Conservation (phyloP, 2,888 invertebrate species). For the Rhagonycha fulva region DNA sequence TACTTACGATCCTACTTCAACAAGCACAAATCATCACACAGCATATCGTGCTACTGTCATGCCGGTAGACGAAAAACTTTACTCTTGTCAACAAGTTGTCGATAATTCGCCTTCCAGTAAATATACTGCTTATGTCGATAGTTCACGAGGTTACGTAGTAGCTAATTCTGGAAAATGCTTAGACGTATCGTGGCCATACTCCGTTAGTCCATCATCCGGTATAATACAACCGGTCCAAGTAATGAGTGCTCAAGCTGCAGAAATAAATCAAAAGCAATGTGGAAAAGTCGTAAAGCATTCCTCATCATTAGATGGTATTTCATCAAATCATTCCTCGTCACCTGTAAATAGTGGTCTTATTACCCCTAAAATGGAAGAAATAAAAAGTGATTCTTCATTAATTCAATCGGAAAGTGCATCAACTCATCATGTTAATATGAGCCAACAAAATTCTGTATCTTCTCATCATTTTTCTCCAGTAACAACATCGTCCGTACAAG, state of each 20-base stretch:
- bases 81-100: conserved; percentile 63
- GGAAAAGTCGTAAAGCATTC: conserved; percentile 49
- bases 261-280: conserved; percentile 44
- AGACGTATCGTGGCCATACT: conserved; percentile 58
- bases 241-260: conserved; percentile 47
- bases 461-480: conserved; percentile 53
- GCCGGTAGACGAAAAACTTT: conserved; percentile 63
- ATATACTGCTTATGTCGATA: conserved; percentile 63
- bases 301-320: conserved; percentile 58
- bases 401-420: conserved; percentile 42
- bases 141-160: conserved; percentile 60
- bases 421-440: conserved; percentile 38
- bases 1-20: conserved; percentile 60
- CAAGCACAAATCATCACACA: conserved; percentile 55
- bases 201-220: conserved; percentile 57
- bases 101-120: conserved; percentile 64
- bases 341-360: conserved; percentile 63
- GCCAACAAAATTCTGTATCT: conserved; percentile 40
- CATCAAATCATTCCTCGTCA: conserved; percentile 64
- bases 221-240: conserved; percentile 57
- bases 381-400: conserved; percentile 57
- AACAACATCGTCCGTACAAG: conserved; percentile 41
- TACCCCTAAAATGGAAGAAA: conserved; percentile 66
- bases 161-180: conserved; percentile 55
- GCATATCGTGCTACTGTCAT: conserved; percentile 51